Evolutionary conservation across 2,888 invertebrate species (phyloP).

Genomic region (Automeris io): DNA sequence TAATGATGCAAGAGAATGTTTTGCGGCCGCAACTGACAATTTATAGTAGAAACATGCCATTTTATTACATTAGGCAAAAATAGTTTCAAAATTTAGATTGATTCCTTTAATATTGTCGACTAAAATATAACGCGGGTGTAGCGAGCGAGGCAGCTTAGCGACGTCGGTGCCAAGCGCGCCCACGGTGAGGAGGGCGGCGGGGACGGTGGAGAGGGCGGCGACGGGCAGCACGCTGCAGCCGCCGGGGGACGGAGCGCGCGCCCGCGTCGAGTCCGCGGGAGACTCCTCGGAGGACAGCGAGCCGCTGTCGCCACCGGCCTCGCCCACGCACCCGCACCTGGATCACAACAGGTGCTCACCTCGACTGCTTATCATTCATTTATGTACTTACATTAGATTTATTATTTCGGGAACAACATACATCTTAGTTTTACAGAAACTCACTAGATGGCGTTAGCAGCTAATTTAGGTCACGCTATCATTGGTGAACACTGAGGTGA

Average conservation of each 20-base stretch:
- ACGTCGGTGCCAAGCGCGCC: constrained; percentile 1
- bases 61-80: too few species aligned
- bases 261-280: constrained; percentile 13
- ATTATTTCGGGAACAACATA: too few species aligned
- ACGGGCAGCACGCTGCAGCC: constrained; percentile 10
- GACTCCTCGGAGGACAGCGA: constrained; percentile 55
- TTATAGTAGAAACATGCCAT: too few species aligned
- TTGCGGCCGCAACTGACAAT: too few species aligned
- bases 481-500: too few species aligned
- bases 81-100: too few species aligned
- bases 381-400: too few species aligned
- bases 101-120: too few species aligned
- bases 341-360: constrained; percentile 42
- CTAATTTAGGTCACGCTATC: too few species aligned
- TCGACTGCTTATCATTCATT: background rate
- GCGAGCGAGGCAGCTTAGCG: background rate
- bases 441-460: too few species aligned
- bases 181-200: constrained; percentile 5
- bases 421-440: too few species aligned
- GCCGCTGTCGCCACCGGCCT: constrained; percentile 61
- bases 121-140: background rate
- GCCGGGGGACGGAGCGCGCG: constrained; percentile 9
- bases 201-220: constrained; percentile 8
- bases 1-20: too few species aligned
- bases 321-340: constrained; percentile 43